Evolutionary conservation across 2,113 vertebrate species (phyloP).

Genomic region (Chiloscyllium plagiosum): DNA sequence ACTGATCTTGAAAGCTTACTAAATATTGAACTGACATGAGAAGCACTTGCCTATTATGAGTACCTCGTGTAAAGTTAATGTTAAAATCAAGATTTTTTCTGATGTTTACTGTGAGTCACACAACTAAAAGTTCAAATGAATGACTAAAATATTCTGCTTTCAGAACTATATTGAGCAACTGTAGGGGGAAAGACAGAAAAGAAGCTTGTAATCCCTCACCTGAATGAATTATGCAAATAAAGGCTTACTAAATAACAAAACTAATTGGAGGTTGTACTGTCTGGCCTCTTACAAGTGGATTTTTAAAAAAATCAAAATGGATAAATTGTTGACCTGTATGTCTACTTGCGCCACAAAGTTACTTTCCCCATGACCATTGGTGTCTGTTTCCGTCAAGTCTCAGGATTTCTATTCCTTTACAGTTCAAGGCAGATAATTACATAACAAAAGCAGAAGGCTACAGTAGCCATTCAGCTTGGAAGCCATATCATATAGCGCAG

Average conservation of each 20-base stretch:
- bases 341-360: background rate
- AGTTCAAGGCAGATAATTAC: background rate
- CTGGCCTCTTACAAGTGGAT: background rate
- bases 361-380: background rate
- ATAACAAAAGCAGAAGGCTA: background rate
- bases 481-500: background rate
- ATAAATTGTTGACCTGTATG: too few species aligned
- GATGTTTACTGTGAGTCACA: background rate
- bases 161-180: background rate
- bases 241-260: background rate
- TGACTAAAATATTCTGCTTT: background rate
- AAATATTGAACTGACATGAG: background rate
- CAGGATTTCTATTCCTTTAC: background rate
- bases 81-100: background rate
- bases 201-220: too few species aligned
- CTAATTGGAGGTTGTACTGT: background rate
- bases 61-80: background rate
- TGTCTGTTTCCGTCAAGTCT: background rate
- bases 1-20: background rate
- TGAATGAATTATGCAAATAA: constrained; percentile 4
- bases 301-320: background rate
- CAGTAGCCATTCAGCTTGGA: background rate
- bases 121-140: background rate
- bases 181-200: background rate
- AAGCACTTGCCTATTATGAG: background rate